Evolutionary conservation across 2,888 invertebrate species (phyloP).

Genomic region (Hydrotaea cyrtoneurina): DNA sequence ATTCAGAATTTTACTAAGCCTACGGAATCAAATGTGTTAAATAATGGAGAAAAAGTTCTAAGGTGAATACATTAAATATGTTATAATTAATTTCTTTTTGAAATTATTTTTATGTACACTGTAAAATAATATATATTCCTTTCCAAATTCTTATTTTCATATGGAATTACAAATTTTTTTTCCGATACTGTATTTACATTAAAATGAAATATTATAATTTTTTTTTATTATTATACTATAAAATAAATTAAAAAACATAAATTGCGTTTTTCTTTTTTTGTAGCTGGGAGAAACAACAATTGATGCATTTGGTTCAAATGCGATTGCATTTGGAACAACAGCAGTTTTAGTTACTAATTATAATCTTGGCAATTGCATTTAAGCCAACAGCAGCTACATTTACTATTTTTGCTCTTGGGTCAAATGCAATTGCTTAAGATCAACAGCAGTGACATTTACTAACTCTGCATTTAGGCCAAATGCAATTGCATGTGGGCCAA

Average conservation of each 20-base stretch:
- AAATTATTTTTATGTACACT: conserved; percentile 9
- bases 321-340: conserved; percentile 18
- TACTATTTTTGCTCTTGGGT: conserved; percentile 24
- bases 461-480: too few relatives aligned
- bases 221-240: conserved; percentile 31
- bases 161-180: not conserved
- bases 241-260: conserved; percentile 6
- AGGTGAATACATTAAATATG: conserved; percentile 1
- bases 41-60: conserved; percentile 26
- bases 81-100: not conserved
- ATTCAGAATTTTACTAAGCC: conserved; percentile 15
- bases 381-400: not conserved
- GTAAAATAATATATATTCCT: conserved; percentile 30
- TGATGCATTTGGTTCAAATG: not conserved
- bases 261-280: conserved; percentile 35
- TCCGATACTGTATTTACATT: not conserved
- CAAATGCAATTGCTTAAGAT: conserved; percentile 26
- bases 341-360: not conserved
- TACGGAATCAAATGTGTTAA: conserved; percentile 33
- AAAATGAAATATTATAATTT: not conserved
- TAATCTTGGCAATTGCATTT: not conserved
- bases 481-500: conserved; percentile 6
- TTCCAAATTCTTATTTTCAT: not conserved
- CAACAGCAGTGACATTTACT: not conserved
- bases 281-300: conserved; percentile 6